Percentiles rank a stretch among this genome's conserved stretches.
Evolutionary conservation across 2,888 invertebrate species (phyloP).

Genomic region (Epirrhoe alternata): DNA sequence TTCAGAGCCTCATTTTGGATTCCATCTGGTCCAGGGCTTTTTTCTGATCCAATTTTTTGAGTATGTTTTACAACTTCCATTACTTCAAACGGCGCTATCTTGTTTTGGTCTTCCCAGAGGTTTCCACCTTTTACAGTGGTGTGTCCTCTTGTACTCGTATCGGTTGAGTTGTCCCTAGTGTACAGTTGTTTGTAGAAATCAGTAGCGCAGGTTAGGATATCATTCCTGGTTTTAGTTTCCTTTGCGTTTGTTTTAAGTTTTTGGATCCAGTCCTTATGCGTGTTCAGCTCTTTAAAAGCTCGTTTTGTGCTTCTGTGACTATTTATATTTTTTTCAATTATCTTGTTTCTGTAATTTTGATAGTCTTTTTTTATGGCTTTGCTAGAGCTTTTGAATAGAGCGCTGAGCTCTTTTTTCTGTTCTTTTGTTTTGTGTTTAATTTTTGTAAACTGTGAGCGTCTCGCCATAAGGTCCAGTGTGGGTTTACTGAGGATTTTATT

Average conservation of each 20-base stretch:
- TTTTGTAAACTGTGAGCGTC: neutral
- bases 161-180: no score
- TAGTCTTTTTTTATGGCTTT: conserved; percentile 1
- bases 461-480: neutral
- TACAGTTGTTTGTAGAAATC: neutral
- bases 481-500: neutral
- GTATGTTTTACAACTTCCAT: neutral
- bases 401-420: neutral
- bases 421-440: conserved; percentile 1
- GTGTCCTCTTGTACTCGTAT: neutral
- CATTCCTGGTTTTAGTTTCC: neutral
- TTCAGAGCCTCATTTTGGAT: neutral
- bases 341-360: neutral
- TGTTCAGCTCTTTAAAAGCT: neutral
- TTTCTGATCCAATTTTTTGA: neutral
- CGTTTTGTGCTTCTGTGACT: neutral
- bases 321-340: neutral
- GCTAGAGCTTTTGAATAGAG: neutral
- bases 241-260: neutral
- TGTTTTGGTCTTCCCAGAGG: no score
- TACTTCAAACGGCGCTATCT: no score
- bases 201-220: neutral
- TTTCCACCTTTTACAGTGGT: neutral
- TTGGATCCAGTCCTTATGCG: neutral
- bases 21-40: neutral